Evolutionary conservation across 2,888 invertebrate genomes (phyloP), one percentile per base, ranked within the genome.

Genomic region (Charanyca ferruginea): DNA sequence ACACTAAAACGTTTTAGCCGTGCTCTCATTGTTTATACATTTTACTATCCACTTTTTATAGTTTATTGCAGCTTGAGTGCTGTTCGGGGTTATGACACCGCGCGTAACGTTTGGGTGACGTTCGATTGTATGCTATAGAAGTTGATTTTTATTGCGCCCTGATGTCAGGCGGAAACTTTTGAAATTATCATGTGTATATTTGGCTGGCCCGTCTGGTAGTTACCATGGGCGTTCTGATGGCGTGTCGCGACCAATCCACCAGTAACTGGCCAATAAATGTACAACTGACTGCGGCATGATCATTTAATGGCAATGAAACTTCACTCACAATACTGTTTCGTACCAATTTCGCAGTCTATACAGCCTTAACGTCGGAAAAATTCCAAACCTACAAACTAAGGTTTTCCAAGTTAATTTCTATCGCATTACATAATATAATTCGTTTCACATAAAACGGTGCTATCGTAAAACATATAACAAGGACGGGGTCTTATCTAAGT

Each of bases 1-100:
- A 94, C 94, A 94, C 95, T 95, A 94, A 95, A 95, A 93, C 94
- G 94, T 94, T 95, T 95, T 93, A 91, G 93, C 90, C 92, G 88
- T 91, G 90, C 92, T 94, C 94, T 93, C 94, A 94, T 95, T 95
- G 95, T 95, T 95, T 94, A 94, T 95, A 93, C 93, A 92, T 94
- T 95, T 95, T 94, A 94, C 93, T 94, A 93, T 93, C 92, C 90
- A 89, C 91, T 94, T 94, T 94, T 94, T 94, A 94, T 93, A 91
- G 94, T 94, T 94, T 94, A 94, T 92, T 89, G 91, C 89, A 87
- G 84, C 88, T 89, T 89, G 91, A 92, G 92, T 90, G 90, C 89
- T 89, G 89, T 88, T 89, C 90, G 87, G 87, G 87, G 91, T 90
- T 91, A 89, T 89, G 90, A 90, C 90, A 90, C 85, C 82, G 86